phyloP scores from a whole-genome alignment of 2,888 invertebrate species.

The Acleris literana region DNA sequence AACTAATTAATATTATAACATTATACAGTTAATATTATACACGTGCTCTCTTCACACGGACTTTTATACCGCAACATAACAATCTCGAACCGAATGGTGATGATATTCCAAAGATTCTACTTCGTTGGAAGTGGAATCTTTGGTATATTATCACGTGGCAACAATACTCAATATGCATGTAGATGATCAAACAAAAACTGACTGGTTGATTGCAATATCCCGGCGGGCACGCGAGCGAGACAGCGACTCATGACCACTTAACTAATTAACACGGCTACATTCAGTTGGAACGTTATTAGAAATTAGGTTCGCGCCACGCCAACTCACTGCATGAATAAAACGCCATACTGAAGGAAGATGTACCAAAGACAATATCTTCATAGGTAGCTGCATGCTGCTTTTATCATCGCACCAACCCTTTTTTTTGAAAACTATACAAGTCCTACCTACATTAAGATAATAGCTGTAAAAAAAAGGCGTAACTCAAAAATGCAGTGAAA shows the following conservation, averaged over 20 bases:
- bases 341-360: conserved; percentile 22
- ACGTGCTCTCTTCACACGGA: conserved; percentile 16
- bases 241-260: conserved; percentile 62
- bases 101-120: not conserved
- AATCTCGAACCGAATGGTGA: conserved; percentile 18
- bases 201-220: conserved; percentile 45
- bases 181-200: conserved; percentile 33
- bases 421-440: no score
- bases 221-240: conserved; percentile 55
- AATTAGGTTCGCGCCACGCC: conserved; percentile 44
- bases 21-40: not conserved
- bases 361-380: not conserved
- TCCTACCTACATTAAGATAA: no score
- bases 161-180: conserved; percentile 22
- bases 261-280: conserved; percentile 64
- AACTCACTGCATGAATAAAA: conserved; percentile 34
- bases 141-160: conserved; percentile 14
- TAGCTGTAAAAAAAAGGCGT: no score
- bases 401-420: no score
- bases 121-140: no score
- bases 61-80: conserved; percentile 21
- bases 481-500: no score
- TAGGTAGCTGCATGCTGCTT: not conserved
- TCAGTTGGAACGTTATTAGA: conserved; percentile 44
- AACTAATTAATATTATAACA: not conserved